Conservation (phyloP, 2,113 vertebrate species). For the Sprattus sprattus region DNA sequence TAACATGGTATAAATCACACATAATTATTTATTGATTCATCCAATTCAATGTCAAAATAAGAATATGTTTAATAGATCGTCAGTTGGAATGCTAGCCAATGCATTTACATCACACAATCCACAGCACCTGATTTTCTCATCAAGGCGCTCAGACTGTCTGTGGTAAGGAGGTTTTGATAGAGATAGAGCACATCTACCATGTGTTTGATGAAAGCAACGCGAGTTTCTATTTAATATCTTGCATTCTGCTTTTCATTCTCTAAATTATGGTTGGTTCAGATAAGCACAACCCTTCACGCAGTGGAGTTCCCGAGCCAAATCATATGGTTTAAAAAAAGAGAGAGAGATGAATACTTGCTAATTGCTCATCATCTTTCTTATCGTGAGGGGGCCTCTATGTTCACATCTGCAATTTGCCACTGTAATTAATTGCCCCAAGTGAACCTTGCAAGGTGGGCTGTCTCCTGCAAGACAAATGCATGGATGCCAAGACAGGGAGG, state of each 20-base stretch:
- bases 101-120: background rate
- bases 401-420: conserved; percentile 30
- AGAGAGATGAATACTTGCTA: conserved; percentile 35
- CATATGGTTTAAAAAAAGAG: conserved; percentile 11
- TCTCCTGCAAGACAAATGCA: conserved; percentile 1
- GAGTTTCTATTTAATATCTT: background rate
- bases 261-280: background rate
- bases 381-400: conserved; percentile 20
- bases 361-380: conserved; percentile 38
- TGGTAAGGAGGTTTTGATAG: background rate
- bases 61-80: conserved; percentile 2
- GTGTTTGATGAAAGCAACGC: background rate
- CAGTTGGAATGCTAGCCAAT: background rate
- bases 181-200: background rate
- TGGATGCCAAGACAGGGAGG: background rate
- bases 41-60: background rate
- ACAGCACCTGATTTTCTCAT: background rate
- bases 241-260: background rate
- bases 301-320: conserved; percentile 21
- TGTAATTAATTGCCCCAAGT: conserved; percentile 20
- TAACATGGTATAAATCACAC: conserved; percentile 28
- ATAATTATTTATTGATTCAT: conserved; percentile 42
- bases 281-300: background rate
- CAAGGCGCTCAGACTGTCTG: background rate
- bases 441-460: background rate